Evolutionary conservation across 2,797 vertebrate genomes (phyloP), one percentile per base, ranked within the genome.

Genomic region (Trachurus trachurus): DNA sequence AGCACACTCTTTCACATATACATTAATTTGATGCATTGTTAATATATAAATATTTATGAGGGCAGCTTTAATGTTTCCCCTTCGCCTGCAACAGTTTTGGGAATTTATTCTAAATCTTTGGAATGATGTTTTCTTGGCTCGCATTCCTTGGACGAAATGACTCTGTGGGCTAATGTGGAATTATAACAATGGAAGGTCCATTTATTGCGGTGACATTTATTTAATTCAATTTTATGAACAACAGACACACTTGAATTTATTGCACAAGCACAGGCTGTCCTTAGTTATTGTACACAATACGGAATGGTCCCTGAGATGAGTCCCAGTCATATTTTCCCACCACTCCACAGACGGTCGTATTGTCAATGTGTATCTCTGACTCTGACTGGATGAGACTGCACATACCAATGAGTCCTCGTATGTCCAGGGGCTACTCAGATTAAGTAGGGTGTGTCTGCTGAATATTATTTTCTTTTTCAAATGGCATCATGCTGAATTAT

Each of bases 401-500:
- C 67, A 71, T 71, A 53, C 39, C 16, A 66, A 54, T 53, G 58
- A 66, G 44, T 60, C 29, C 16, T 53, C 26, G 50, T 31, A 59
- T 34, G 40, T 54, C 73, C 34, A 11, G 8, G 3, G 60, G 74
- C 29, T 40, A 44, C 70, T 63, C 42, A 77, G 31, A 86, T 82
- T 57, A 82, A 84, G 60, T 53, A 29, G 58, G 54, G 69, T 73
- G 39, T 47, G 66, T 64, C 66, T 57, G 49, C 50, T 47, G 66
- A 70, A 74, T 75, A 61, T 64, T 76, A 66, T 82, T 81, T 34
- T 73, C 37, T 58, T 81, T 83, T 76, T 57, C 47, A 78, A 85
- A 87, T n/a, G 1, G 44, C 66, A 82, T 60, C 45, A 37, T 62
- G 29, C 12, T 86, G 62, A 89, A 89, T 90, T 66, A 89, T 83